A percentile compares a stretch with the other conserved stretches of the same genome.
Conservation (phyloP, 1,140 invertebrate species). For the Tribolium castaneum region DNA sequence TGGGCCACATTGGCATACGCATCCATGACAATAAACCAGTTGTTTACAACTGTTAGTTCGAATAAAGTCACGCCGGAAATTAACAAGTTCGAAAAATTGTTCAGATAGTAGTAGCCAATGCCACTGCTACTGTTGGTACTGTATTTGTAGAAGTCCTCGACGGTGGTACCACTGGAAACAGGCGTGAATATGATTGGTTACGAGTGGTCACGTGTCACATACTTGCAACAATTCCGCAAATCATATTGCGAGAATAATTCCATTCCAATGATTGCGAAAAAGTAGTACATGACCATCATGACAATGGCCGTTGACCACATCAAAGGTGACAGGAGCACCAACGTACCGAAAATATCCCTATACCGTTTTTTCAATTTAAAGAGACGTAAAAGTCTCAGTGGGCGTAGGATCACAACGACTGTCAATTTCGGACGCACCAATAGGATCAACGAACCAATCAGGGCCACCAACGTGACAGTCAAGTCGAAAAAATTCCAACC, state of each 20-base stretch:
- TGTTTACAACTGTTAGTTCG: conserved; percentile 91
- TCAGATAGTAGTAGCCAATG: conserved; percentile 88
- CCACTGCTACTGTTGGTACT: conserved; percentile 72
- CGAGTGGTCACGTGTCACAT: conserved; percentile 62
- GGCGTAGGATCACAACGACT: conserved; percentile 80
- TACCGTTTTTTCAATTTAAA: conserved; percentile 89
- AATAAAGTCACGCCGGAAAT: conserved; percentile 86
- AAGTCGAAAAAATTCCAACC: conserved; percentile 92
- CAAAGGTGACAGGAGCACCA: conserved; percentile 83
- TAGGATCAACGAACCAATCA: conserved; percentile 76
- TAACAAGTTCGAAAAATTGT: conserved; percentile 84
- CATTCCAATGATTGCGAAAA: conserved; percentile 93
- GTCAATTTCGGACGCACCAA: conserved; percentile 75
- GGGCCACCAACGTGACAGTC: conserved; percentile 75
- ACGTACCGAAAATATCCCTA: conserved; percentile 88
- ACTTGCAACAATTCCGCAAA: conserved; percentile 88
- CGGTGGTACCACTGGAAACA: conserved; percentile 78
- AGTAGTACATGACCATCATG: conserved; percentile 90
- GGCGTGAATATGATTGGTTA: not conserved
- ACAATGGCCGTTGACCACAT: conserved; percentile 84
- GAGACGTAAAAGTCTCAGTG: conserved; percentile 72
- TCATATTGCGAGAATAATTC: conserved; percentile 84
- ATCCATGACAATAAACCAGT: conserved; percentile 94
- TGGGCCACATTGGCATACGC: conserved; percentile 80
- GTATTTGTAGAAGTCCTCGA: conserved; percentile 87